These are phyloP conservation scores for Brachionichthys hirsutus DNA, from an alignment of 2,113 vertebrate genomes.

Conservation along the genomic window DNA sequence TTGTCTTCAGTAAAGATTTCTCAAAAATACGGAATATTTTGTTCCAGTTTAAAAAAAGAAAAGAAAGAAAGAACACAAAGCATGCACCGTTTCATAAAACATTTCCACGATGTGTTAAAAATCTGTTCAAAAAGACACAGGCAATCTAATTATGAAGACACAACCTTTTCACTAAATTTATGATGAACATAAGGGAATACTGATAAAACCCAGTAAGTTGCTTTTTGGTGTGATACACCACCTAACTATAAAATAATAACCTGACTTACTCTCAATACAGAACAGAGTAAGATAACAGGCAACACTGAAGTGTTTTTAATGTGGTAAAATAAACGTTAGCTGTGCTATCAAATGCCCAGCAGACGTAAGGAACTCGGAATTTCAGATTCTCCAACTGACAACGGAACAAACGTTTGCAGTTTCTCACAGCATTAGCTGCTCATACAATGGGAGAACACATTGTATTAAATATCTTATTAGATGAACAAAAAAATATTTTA, in stretches of 20 bases:
- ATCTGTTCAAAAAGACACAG: constrained; percentile 55
- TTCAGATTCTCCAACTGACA: constrained; percentile 9
- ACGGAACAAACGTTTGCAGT: constrained; percentile 26
- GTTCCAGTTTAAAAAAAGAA: constrained; percentile 55
- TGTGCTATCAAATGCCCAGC: constrained; percentile 7
- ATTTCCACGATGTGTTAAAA: constrained; percentile 65
- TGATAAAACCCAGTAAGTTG: constrained; percentile 74
- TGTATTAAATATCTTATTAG: constrained; percentile 24
- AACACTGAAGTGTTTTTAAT: constrained; percentile 54
- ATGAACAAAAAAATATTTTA: constrained; percentile 33
- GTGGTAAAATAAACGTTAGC: constrained; percentile 57
- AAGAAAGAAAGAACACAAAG: no score
- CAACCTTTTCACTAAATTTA: constrained; percentile 33
- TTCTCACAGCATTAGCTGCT: constrained; percentile 23
- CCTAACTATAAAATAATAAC: constrained; percentile 38
- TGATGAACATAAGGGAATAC: constrained; percentile 46
- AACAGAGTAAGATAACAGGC: constrained; percentile 17
- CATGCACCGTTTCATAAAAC: constrained; percentile 74
- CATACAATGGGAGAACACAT: constrained; percentile 28
- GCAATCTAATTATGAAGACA: constrained; percentile 53
- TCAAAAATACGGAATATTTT: constrained; percentile 68
- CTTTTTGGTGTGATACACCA: constrained; percentile 40
- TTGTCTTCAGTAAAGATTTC: constrained; percentile 63
- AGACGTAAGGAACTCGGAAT: constrained; percentile 4
- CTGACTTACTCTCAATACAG: constrained; percentile 25